Conservation (phyloP, 2,888 invertebrate species). For the Trichacis sp. region DNA sequence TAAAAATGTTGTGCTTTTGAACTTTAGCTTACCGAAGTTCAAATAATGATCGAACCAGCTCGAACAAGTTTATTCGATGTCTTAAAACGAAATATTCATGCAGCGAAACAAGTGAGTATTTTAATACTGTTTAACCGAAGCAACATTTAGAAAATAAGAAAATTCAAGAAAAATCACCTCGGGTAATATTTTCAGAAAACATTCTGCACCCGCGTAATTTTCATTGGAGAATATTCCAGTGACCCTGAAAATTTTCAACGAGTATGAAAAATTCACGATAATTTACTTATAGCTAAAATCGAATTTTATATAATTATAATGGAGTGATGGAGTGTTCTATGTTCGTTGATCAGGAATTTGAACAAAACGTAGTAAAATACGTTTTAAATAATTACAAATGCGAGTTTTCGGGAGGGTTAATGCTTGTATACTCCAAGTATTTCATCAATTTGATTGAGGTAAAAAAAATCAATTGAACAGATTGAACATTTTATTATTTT, state of each 20-base stretch:
- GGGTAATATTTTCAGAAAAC: slow-evolving; percentile 16
- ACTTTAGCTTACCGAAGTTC: too few relatives aligned
- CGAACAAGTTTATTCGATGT: slow-evolving; percentile 45
- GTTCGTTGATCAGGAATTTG: slow-evolving; percentile 15
- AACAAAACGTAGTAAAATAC: slow-evolving; percentile 34
- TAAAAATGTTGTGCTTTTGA: too few relatives aligned
- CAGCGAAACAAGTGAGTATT: slow-evolving; percentile 45
- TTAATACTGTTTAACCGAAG: slow-evolving; percentile 6
- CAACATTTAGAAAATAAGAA: slow-evolving; percentile 1
- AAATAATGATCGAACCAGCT: background rate
- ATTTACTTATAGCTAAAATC: too few relatives aligned
- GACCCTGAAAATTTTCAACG: slow-evolving; percentile 38
- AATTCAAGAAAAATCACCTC: background rate
- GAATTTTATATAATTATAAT: too few relatives aligned
- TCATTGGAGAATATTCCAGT: slow-evolving; percentile 51
- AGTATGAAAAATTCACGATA: slow-evolving; percentile 43
- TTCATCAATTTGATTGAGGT: slow-evolving; percentile 57
- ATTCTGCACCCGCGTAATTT: slow-evolving; percentile 50
- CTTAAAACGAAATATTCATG: slow-evolving; percentile 46
- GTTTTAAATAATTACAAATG: slow-evolving; percentile 45
- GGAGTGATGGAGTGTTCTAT: too few relatives aligned
- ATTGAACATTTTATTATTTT: too few relatives aligned
- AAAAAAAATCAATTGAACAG: too few relatives aligned
- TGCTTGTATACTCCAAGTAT: slow-evolving; percentile 53
- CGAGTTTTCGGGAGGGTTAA: slow-evolving; percentile 45